phyloP scores from a whole-genome alignment of 2,113 vertebrate genomes.

The Pardalotus punctatus region DNA sequence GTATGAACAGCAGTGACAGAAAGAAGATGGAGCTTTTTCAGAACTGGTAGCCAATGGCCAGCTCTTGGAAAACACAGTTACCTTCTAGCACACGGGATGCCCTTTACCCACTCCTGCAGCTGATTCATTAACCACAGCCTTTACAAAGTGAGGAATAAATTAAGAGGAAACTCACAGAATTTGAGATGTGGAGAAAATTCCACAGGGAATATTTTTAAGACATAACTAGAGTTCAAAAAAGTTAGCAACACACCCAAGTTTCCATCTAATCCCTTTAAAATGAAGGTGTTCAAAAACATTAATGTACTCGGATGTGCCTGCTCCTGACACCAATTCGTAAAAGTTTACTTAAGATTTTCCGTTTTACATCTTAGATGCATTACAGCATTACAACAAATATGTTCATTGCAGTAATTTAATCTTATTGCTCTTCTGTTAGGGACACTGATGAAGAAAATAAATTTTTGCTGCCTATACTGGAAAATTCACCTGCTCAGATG shows the following conservation, averaged over 20 bases:
- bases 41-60: not conserved
- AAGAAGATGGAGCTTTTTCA: not conserved
- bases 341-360: not conserved
- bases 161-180: not conserved
- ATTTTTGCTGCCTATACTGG: accelerated
- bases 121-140: not conserved
- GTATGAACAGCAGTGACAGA: not conserved
- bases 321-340: not conserved
- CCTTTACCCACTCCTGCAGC: not conserved
- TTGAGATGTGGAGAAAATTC: not conserved
- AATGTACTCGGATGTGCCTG: not conserved
- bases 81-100: not conserved
- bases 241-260: not conserved
- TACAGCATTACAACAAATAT: not conserved
- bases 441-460: not conserved
- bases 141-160: not conserved
- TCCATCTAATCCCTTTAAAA: not conserved
- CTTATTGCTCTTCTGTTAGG: not conserved
- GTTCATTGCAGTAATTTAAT: not conserved
- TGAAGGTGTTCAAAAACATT: not conserved
- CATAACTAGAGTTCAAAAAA: not conserved
- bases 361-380: not conserved
- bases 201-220: not conserved
- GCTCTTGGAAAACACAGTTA: not conserved
- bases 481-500: not conserved